These are phyloP conservation scores for Noctua fimbriata DNA, from an alignment of 2,888 invertebrate genomes.

Conservation along the genomic window DNA sequence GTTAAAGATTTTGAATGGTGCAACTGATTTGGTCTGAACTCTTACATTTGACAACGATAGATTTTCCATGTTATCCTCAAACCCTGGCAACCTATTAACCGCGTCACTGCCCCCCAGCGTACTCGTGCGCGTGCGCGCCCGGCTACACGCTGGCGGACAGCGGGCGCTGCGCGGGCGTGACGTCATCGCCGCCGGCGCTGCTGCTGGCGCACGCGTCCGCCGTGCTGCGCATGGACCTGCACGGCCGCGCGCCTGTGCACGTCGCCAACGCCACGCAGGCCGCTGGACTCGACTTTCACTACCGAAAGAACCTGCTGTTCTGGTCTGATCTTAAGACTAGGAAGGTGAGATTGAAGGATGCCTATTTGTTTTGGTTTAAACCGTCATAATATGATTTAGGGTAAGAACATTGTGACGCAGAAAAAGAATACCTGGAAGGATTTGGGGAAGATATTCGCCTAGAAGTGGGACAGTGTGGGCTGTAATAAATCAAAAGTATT, in stretches of 20 bases:
- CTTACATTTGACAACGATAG: neutral
- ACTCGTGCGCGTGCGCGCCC: conserved; percentile 95
- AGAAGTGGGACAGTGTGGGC: neutral
- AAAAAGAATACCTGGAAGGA: neutral
- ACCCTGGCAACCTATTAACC: neutral
- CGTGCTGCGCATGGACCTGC: conserved; percentile 92
- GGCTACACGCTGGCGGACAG: conserved; percentile 93
- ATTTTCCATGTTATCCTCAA: neutral
- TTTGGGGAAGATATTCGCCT: neutral
- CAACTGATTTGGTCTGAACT: neutral
- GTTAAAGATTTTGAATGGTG: neutral
- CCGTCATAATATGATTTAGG: neutral
- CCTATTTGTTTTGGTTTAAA: neutral
- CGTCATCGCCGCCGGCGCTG: conserved; percentile 90
- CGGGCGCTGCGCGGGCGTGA: conserved; percentile 91
- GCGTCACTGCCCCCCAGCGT: conserved; percentile 85
- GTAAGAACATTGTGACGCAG: neutral
- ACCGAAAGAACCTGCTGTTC: conserved; percentile 93
- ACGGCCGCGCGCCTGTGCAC: conserved; percentile 91
- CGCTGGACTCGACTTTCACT: conserved; percentile 96
- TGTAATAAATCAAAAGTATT: neutral
- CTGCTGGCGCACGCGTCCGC: conserved; percentile 89
- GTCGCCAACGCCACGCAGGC: conserved; percentile 96
- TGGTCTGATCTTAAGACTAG: conserved; percentile 97
- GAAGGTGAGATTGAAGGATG: conserved; percentile 88